Base-by-base conservation (phyloP, 2,797 vertebrate species). In the Liasis olivaceus region DNA sequence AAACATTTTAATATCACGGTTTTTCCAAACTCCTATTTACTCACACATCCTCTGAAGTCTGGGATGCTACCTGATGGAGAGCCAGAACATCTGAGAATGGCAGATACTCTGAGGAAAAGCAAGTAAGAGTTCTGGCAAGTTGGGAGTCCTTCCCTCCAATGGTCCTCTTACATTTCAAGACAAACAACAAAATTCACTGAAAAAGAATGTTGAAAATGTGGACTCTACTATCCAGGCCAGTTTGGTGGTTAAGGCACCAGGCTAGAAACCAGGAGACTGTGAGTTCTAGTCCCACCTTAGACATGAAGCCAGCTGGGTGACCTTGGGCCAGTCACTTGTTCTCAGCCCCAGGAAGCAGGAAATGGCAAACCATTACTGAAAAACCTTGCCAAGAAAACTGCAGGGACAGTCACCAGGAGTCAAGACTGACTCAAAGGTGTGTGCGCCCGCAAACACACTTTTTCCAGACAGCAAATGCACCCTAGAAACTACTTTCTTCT, bases 401-500 rank as follows among this genome's bases (percentile, higher is more conserved):
- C 20, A 47, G 36, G 36, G 72, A 81, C 17, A 77, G 9, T 81
- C 72, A 81, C 20, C 3, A 81, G 72, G 36, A 81, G 22, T 24
- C 36, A 81, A 42, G 8, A 2, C n/a, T 60, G 59, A 60, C 59
- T 20, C 4, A 15, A 60, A 60, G 4, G 20, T 5, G 17, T 20
- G 59, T 6, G 95, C 90, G 96, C 69, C 94, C 91, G 94, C n/a
- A 69, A 0, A 31, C 5, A 77, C 4, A 81, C 20, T 81, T 5
- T 17, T 3, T 81, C 20, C 36, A 47, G 9, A 24, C 8, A 0
- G 9, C 22, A 81, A 81, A 47, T 81, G 20, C 7, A 81, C 22
- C 72, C 20, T 9, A 81, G 36, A 36, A 47, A 47, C 20, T 47
- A 47, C 36, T 60, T 20, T 60, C 59, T 60, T 60, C 20, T 60